Base-by-base conservation (phyloP, 2,113 vertebrate species). In the Piaya cayana region DNA sequence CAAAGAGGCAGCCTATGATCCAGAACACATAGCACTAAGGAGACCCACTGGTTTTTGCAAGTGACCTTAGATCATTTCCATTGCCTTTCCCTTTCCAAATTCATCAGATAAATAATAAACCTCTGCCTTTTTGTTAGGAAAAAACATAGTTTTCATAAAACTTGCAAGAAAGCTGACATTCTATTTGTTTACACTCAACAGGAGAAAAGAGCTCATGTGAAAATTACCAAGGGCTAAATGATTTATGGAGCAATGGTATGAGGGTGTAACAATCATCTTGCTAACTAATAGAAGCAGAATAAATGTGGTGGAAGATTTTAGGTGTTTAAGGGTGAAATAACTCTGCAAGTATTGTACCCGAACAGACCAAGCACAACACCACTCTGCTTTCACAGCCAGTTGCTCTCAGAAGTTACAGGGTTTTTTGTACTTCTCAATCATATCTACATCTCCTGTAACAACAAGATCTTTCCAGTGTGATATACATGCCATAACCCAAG, bases 341-440 rank as follows among this genome's bases (percentile, higher is more conserved):
- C 4, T 42, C 45, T 47, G 42, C 29, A 83, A 37, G 5, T 23
- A 5, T 7, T 59, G 34, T 12, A 63, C 37, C 2, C 11, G 60
- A 43, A 50, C 0, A 0, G 25, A 58, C n/a, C 16, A 65, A 26
- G 26, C 30, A 69, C 8, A 77, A 27, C 25, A n/a, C 11, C 76
- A 9, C 15, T 60, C 74, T 78, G 14, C 56, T 94, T 82, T 82
- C 25, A 56, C 34, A 20, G 11, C n/a, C 43, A 59, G 13, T 18
- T 91, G 5, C 21, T 68, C 52, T 76, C 56, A 71, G 32, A 74
- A 67, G 34, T 53, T 80, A 53, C 30, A 75, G 13, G 13, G 67
- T 47, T 81, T 20, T 47, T 81, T 20, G 5, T 39, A 21, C 12
- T 45, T 8, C 32, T 47, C 1, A 2, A 26, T 42, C 34, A 47